These are phyloP conservation scores for Oligia fasciuncula DNA, from an alignment of 2,888 invertebrate genomes.

Conservation along the genomic window DNA sequence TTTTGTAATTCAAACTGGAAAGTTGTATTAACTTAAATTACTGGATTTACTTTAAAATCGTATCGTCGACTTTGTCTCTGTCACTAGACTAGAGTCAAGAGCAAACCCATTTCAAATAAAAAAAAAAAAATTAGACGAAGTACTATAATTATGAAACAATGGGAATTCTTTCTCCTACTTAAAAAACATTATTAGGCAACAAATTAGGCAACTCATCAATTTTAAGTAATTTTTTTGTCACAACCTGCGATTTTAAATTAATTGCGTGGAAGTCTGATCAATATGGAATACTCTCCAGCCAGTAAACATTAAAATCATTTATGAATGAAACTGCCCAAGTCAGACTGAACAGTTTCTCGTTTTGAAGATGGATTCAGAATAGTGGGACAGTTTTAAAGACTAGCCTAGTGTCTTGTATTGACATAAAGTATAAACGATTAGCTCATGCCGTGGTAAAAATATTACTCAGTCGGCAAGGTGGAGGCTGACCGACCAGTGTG, in stretches of 20 bases:
- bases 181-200: neutral
- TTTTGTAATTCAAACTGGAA: constrained; percentile 3
- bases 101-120: too few species aligned
- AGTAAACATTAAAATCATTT: neutral
- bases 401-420: neutral
- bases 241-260: neutral
- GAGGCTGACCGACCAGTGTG: neutral
- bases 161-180: too few species aligned
- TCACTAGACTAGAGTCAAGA: too few species aligned
- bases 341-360: neutral
- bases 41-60: neutral
- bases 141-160: neutral
- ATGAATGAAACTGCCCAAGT: neutral
- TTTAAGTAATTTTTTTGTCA: neutral
- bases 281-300: neutral
- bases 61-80: too few species aligned
- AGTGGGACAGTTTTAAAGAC: neutral
- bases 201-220: neutral
- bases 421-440: neutral
- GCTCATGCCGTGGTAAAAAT: neutral
- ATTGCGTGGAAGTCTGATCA: neutral
- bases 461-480: too few species aligned
- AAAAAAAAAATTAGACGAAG: neutral
- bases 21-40: constrained; percentile 16
- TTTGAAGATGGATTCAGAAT: neutral